Base-by-base conservation (phyloP, 1,140 invertebrate genomes). In the Euura saliciscinereae region DNA sequence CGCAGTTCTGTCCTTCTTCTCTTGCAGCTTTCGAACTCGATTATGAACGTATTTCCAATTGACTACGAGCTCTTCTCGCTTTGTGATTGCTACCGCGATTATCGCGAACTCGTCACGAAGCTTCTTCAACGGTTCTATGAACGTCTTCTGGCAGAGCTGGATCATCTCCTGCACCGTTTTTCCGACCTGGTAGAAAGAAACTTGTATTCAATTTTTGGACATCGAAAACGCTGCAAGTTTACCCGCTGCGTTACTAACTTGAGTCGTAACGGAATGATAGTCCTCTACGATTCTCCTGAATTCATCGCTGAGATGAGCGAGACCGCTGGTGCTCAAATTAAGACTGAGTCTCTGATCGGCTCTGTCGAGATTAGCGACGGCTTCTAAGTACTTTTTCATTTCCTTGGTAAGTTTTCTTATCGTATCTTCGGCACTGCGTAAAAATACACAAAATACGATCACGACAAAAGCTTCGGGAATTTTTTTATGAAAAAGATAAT, bases 51-150 rank as follows among this genome's bases (percentile, higher is more conserved):
- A 71, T 77, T 77, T 86, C 86, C 86, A 88, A 44, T 71, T 77
- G n/a, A 66, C 74, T 8, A 86, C 83, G 6, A 88, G 71, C 28
- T 88, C 83, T 65, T 88, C 86, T 4, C 87, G 79, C 68, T 84
- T 86, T 0, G 75, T 74, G 69, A 88, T 77, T 6, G 79, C 80
- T 1, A 75, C 76, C 11, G 81, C 83, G 11, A 88, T 78, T 42
- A 78, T 67, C 2, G 74, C 74, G 69, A 88, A 88, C 71, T 85
- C 81, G n/a, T 83, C 83, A 13, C 79, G 75, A 28, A 87, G 80
- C 68, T 86, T 88, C 73, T 86, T 88, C 44, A 88, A 45, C 42
- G 88, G 88, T 42, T 89, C 87, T 28, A 85, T 76, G 65, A 88
- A 86, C 0, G 84, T 86, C 71, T 80, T 84, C 5, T 82, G 72